These are phyloP conservation scores for Pocillopora grandis DNA, from an alignment of 92 coral and sea anemone species.

Conservation along the genomic window DNA sequence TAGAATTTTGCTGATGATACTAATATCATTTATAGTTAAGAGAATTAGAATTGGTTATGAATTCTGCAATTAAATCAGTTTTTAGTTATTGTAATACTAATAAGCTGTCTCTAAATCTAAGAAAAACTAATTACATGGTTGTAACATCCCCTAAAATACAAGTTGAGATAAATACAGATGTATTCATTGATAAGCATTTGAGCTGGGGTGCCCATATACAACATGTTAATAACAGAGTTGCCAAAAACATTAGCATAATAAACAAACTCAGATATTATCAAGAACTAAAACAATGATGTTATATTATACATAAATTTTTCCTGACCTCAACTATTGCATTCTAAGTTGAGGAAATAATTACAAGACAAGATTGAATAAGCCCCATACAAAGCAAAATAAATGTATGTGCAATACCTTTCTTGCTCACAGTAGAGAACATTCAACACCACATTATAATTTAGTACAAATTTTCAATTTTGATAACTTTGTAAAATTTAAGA, in stretches of 20 bases:
- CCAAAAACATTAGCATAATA: conserved; percentile 24
- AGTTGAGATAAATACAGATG: conserved; percentile 8
- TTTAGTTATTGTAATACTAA: conserved; percentile 49
- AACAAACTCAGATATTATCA: conserved; percentile 21
- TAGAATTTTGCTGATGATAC: conserved; percentile 73
- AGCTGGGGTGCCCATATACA: conserved; percentile 5
- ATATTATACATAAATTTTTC: conserved; percentile 1
- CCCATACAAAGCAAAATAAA: conserved; percentile 3
- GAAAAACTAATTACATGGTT: conserved; percentile 50
- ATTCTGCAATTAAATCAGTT: conserved; percentile 42
- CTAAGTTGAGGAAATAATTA: conserved; percentile 20
- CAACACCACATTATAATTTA: neutral
- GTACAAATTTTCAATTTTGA: neutral
- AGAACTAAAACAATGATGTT: conserved; percentile 3
- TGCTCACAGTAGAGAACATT: conserved; percentile 3
- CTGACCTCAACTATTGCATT: conserved; percentile 20
- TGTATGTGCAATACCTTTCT: neutral
- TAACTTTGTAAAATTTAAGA: no score
- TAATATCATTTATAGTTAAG: conserved; percentile 34
- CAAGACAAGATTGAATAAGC: neutral
- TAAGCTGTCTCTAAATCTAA: conserved; percentile 45
- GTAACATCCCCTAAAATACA: conserved; percentile 45
- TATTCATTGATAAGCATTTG: conserved; percentile 2
- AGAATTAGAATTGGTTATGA: conserved; percentile 37
- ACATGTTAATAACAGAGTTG: conserved; percentile 16